phyloP scores from a whole-genome alignment of 2,113 vertebrate species.

The Ophthalmolycus amberensis region DNA sequence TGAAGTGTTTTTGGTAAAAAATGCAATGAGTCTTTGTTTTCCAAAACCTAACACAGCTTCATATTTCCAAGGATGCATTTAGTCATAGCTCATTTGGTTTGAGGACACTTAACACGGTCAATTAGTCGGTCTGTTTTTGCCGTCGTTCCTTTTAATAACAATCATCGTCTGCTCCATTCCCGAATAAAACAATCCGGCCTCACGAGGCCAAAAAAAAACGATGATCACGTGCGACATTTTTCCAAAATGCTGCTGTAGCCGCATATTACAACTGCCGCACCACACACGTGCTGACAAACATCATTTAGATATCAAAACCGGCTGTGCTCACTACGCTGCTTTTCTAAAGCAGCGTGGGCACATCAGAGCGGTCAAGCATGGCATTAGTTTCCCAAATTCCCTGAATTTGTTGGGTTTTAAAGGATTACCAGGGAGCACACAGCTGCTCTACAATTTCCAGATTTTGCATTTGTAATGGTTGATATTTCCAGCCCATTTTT shows the following conservation, averaged over 20 bases:
- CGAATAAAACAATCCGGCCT: conserved; percentile 64
- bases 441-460: conserved; percentile 63
- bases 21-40: conserved; percentile 47
- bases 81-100: conserved; percentile 79
- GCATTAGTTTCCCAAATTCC: conserved; percentile 77
- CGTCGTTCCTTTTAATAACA: conserved; percentile 73
- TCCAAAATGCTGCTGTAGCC: conserved; percentile 30
- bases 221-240: conserved; percentile 24
- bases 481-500: conserved; percentile 58
- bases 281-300: conserved; percentile 39
- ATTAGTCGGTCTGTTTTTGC: conserved; percentile 74
- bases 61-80: conserved; percentile 75
- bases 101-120: conserved; percentile 72
- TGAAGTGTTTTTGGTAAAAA: conserved; percentile 30
- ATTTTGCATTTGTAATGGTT: conserved; percentile 70
- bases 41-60: conserved; percentile 50
- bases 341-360: conserved; percentile 45
- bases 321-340: conserved; percentile 37
- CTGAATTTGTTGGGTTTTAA: conserved; percentile 75
- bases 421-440: conserved; percentile 74
- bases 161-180: conserved; percentile 60
- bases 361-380: conserved; percentile 64
- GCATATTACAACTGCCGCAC: conserved; percentile 20
- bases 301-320: conserved; percentile 57
- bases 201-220: not conserved